Evolutionary conservation across 1,140 invertebrate species (phyloP).

Genomic region (Cylas formicarius): DNA sequence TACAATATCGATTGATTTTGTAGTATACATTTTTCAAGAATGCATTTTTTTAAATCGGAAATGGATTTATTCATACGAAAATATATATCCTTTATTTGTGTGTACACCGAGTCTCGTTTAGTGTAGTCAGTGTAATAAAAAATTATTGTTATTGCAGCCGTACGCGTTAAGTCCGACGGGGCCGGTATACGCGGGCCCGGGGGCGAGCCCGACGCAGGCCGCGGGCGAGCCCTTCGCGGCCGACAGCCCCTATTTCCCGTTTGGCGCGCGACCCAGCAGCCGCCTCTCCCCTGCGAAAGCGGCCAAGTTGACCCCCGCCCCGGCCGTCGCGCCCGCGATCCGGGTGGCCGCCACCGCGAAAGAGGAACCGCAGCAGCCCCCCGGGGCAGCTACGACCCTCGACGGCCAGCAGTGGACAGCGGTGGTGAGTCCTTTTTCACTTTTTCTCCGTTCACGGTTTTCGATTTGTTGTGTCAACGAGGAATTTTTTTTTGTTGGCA

Average conservation of each 20-base stretch:
- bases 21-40: no score
- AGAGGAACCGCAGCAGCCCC: constrained; percentile 33
- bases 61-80: no score
- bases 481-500: no score
- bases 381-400: constrained; percentile 24
- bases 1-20: no score
- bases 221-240: constrained; percentile 39
- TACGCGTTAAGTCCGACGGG: constrained; percentile 41
- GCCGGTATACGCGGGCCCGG: constrained; percentile 39
- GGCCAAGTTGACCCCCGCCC: constrained; percentile 20
- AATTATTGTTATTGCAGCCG: constrained; percentile 28
- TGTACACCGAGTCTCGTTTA: no score
- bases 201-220: constrained; percentile 38
- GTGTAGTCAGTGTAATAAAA: no score
- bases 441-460: no score
- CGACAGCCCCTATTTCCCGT: constrained; percentile 41
- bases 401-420: constrained; percentile 39
- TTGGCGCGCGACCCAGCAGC: constrained; percentile 35
- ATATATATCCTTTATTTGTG: no score
- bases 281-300: constrained; percentile 37
- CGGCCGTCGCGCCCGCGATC: constrained; percentile 22
- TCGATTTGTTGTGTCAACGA: background rate
- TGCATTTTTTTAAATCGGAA: no score
- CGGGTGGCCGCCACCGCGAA: constrained; percentile 27
- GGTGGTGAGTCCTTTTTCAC: constrained; percentile 35